Conservation (phyloP, 2,113 vertebrate species). For the Cygnus atratus region DNA sequence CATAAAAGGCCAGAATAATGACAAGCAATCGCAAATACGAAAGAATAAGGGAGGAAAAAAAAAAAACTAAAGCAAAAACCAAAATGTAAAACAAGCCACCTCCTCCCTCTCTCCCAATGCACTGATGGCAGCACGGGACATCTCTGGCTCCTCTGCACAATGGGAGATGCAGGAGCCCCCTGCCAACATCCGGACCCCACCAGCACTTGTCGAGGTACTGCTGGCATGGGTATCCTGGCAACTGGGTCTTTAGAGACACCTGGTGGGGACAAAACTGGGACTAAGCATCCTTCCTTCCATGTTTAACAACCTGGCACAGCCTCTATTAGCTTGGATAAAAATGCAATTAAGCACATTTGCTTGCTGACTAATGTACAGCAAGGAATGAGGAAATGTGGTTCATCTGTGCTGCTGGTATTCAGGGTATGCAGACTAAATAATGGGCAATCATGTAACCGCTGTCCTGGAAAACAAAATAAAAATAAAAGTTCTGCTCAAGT, state of each 20-base stretch:
- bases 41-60: neutral
- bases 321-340: constrained; percentile 56
- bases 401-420: neutral
- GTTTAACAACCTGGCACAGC: constrained; percentile 67
- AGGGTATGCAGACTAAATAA: constrained; percentile 26
- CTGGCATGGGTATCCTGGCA: constrained; percentile 59
- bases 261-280: constrained; percentile 50
- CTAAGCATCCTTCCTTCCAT: constrained; percentile 70
- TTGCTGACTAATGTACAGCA: constrained; percentile 32
- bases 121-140: neutral
- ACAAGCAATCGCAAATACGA: neutral
- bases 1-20: neutral
- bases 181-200: neutral
- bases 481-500: neutral
- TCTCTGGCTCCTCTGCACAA: constrained; percentile 24
- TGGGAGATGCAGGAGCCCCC: neutral
- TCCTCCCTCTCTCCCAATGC: too few relatives aligned
- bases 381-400: neutral
- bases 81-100: neutral
- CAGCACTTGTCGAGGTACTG: neutral
- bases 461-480: neutral
- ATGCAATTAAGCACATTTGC: constrained; percentile 49
- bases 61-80: neutral
- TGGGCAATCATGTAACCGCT: neutral
- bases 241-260: constrained; percentile 45